These are phyloP conservation scores for Wiebesia pumilae DNA, from an alignment of 1,140 invertebrate genomes.

Conservation along the genomic window DNA sequence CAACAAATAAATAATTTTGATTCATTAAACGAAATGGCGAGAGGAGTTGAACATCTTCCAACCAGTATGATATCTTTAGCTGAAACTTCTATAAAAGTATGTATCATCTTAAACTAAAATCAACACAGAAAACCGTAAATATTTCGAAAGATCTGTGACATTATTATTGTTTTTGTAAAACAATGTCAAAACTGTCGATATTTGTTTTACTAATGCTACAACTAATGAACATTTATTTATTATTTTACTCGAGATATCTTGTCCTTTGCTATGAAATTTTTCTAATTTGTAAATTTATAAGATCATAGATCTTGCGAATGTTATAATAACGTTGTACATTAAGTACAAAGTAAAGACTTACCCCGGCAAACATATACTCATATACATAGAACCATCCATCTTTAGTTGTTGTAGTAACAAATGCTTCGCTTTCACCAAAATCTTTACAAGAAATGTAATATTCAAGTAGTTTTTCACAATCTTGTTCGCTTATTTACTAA, in stretches of 20 bases:
- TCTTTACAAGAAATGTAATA: conserved; percentile 51
- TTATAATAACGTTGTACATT: neutral
- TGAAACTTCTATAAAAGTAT: conserved; percentile 60
- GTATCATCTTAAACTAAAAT: neutral
- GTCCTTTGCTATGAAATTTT: too few relatives aligned
- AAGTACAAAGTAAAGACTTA: conserved; percentile 48
- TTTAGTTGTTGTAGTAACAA: conserved; percentile 58
- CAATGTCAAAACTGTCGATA: too few relatives aligned
- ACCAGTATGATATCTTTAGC: conserved; percentile 49
- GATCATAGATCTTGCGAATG: neutral
- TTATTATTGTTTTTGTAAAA: too few relatives aligned
- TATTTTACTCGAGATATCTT: too few relatives aligned
- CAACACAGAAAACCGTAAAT: neutral
- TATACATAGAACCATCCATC: conserved; percentile 61
- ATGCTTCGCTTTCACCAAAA: conserved; percentile 56
- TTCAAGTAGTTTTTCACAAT: neutral
- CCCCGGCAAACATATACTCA: conserved; percentile 60
- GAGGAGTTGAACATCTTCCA: conserved; percentile 57
- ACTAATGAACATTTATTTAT: too few relatives aligned
- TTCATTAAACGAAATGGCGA: conserved; percentile 56
- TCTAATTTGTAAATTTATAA: too few relatives aligned
- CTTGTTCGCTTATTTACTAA: neutral
- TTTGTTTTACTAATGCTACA: too few relatives aligned
- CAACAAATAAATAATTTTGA: conserved; percentile 58
- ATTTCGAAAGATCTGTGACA: too few relatives aligned